Percentiles rank a stretch among this genome's conserved stretches.
phyloP scores from a whole-genome alignment of 2,113 vertebrate species.

The Ovis canadensis region DNA sequence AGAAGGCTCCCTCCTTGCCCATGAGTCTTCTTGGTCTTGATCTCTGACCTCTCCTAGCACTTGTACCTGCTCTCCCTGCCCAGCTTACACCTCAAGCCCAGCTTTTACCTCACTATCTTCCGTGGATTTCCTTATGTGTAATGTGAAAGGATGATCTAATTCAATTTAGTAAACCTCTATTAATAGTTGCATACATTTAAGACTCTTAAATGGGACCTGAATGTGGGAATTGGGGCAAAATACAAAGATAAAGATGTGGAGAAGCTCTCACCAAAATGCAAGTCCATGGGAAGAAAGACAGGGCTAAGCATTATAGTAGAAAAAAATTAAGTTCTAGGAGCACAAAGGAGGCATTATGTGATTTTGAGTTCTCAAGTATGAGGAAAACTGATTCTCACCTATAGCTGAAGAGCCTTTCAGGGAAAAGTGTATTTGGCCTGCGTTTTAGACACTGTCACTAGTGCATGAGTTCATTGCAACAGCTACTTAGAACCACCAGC shows the following conservation, averaged over 20 bases:
- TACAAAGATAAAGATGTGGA: background rate
- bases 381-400: background rate
- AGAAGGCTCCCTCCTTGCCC: background rate
- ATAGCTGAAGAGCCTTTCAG: background rate
- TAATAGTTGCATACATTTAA: background rate
- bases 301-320: background rate
- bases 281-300: background rate
- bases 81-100: background rate
- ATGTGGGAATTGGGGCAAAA: background rate
- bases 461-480: background rate
- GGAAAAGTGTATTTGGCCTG: background rate
- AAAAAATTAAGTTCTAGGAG: background rate
- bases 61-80: background rate
- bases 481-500: background rate
- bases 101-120: background rate
- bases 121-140: background rate
- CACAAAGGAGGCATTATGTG: background rate
- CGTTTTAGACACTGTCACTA: background rate
- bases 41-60: background rate
- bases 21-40: conserved; percentile 25
- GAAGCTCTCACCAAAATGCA: background rate
- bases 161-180: background rate
- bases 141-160: background rate
- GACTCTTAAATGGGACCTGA: background rate
- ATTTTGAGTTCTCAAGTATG: background rate